phyloP scores from a whole-genome alignment of 2,797 vertebrate genomes.

The Myotis vivesi region DNA sequence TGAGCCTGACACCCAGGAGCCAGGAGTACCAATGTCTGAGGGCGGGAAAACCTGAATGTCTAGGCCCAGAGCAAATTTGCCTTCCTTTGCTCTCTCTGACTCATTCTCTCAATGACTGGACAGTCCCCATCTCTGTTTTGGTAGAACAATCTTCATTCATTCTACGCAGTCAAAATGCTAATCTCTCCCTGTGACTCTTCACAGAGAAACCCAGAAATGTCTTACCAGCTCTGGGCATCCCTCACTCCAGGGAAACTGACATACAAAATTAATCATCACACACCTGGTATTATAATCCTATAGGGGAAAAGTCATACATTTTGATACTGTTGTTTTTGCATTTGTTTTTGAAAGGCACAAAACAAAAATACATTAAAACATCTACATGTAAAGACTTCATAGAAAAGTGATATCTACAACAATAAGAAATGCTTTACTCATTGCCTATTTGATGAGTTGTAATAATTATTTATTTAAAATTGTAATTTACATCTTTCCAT shows the following conservation, averaged over 20 bases:
- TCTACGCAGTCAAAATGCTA: background rate
- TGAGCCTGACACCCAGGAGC: background rate
- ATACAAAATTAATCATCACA: background rate
- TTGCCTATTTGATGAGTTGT: background rate
- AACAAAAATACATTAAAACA: background rate
- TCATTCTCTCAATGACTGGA: background rate
- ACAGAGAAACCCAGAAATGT: background rate
- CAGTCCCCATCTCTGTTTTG: background rate
- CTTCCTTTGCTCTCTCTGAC: background rate
- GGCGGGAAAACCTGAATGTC: too few species aligned
- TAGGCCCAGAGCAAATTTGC: background rate
- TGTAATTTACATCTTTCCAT: background rate
- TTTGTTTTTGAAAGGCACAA: background rate
- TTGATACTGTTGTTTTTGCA: background rate
- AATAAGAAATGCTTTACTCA: background rate
- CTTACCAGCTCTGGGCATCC: background rate
- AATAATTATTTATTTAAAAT: background rate
- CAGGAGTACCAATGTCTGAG: accelerated
- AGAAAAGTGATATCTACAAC: background rate
- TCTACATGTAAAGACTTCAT: background rate
- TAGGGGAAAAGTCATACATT: background rate
- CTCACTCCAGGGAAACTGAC: background rate
- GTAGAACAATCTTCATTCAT: background rate
- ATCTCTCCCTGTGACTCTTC: background rate
- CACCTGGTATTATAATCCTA: background rate